Conservation (phyloP, 2,888 invertebrate species). For the Aleiodes leptofemur region DNA sequence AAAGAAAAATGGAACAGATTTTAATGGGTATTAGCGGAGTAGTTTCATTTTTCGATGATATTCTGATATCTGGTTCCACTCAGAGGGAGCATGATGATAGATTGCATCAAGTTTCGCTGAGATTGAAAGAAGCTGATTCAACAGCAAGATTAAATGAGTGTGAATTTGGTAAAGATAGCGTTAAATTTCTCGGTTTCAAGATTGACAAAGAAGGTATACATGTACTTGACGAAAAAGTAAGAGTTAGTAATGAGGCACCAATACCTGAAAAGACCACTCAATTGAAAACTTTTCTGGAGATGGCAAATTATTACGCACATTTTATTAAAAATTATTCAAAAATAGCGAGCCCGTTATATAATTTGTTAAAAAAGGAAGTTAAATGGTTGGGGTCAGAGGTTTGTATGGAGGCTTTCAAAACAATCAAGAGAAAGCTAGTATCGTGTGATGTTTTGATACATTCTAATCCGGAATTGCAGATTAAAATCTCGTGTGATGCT, state of each 20-base stretch:
- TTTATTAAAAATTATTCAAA: conserved; percentile 22
- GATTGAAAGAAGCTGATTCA: conserved; percentile 25
- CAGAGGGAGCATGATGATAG: conserved; percentile 13
- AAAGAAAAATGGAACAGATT: conserved; percentile 32
- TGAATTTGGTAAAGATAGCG: conserved; percentile 19
- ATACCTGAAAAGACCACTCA: conserved; percentile 36
- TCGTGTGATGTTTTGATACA: conserved; percentile 30
- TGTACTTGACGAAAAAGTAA: conserved; percentile 30
- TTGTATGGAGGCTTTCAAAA: background rate
- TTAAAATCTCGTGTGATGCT: conserved; percentile 36
- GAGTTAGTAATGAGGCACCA: conserved; percentile 32
- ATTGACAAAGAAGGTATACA: conserved; percentile 57
- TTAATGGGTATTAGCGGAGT: conserved; percentile 31
- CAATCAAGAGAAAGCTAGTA: background rate
- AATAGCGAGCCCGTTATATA: conserved; percentile 18
- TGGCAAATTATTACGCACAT: conserved; percentile 26
- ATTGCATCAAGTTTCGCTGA: conserved; percentile 24
- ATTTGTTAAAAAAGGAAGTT: conserved; percentile 24
- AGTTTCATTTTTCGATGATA: conserved; percentile 38
- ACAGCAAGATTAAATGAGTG: conserved; percentile 38
- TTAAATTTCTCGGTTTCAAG: conserved; percentile 37
- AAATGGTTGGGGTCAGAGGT: background rate
- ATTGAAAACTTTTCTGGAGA: conserved; percentile 36
- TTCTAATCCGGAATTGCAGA: conserved; percentile 11
- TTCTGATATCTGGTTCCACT: conserved; percentile 37